Conservation (phyloP, 2,113 vertebrate species). For the Corythoichthys haematopterus region DNA sequence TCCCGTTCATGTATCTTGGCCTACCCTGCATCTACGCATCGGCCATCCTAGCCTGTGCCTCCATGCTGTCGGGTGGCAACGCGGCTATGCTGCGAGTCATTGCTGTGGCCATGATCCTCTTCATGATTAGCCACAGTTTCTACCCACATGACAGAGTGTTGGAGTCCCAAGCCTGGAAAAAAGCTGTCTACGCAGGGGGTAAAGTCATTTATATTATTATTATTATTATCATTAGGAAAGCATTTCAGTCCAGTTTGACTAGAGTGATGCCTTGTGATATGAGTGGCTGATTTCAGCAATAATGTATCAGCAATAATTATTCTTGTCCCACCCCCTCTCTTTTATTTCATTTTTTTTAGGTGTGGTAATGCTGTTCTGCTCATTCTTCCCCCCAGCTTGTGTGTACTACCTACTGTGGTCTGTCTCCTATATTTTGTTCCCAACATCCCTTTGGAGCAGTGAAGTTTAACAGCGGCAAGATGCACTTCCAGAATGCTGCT, state of each 20-base stretch:
- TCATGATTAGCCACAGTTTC: conserved; percentile 84
- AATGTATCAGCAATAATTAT: background rate
- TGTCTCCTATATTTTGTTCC: conserved; percentile 86
- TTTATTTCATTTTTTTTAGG: conserved; percentile 62
- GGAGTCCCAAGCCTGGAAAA: conserved; percentile 93
- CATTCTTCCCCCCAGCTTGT: conserved; percentile 70
- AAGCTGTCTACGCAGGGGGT: conserved; percentile 84
- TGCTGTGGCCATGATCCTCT: conserved; percentile 79
- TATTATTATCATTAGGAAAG: background rate
- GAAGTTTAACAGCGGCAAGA: conserved; percentile 54
- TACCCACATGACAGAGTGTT: conserved; percentile 88
- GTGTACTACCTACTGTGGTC: conserved; percentile 90
- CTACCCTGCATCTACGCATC: conserved; percentile 87
- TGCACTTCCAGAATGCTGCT: conserved; percentile 33
- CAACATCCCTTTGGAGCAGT: conserved; percentile 81
- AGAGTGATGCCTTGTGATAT: background rate
- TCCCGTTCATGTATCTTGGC: conserved; percentile 84
- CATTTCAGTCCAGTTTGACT: background rate
- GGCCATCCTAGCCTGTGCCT: conserved; percentile 79
- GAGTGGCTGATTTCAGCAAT: background rate
- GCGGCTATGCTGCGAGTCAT: conserved; percentile 67
- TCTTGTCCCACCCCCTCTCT: background rate
- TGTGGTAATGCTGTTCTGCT: conserved; percentile 76
- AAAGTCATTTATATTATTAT: conserved; percentile 12
- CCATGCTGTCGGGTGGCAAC: conserved; percentile 77